These are phyloP conservation scores for Aproaerema taeniolella DNA, from an alignment of 2,888 invertebrate genomes.

Conservation along the genomic window DNA sequence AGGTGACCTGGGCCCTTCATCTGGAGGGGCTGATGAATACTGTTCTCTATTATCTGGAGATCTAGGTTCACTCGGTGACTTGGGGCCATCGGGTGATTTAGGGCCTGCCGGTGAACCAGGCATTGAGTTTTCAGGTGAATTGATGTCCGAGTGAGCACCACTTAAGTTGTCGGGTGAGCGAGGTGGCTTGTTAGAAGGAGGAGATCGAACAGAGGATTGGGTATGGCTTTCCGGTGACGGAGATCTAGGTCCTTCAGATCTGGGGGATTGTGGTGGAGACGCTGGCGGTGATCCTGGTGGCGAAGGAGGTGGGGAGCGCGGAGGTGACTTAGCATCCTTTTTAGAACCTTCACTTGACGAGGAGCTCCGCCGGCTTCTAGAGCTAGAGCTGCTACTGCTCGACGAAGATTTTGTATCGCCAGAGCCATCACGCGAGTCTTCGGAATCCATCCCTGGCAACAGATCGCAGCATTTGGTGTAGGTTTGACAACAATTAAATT, in stretches of 20 bases:
- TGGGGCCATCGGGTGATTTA: constrained; percentile 67
- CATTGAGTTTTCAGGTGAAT: constrained; percentile 66
- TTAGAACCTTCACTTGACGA: constrained; percentile 62
- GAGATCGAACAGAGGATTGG: constrained; percentile 30
- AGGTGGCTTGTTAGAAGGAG: constrained; percentile 32
- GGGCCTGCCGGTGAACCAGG: constrained; percentile 53
- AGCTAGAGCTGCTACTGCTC: constrained; percentile 69
- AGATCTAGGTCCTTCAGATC: constrained; percentile 33
- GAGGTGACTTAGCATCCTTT: constrained; percentile 53
- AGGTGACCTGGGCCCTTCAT: constrained; percentile 60
- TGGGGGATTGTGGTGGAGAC: constrained; percentile 20
- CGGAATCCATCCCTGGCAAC: constrained; percentile 78
- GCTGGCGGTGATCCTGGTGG: constrained; percentile 18
- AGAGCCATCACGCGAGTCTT: constrained; percentile 76
- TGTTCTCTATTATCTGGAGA: constrained; percentile 46
- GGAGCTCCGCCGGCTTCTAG: constrained; percentile 61
- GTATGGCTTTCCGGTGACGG: constrained; percentile 34
- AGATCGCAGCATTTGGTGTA: constrained; percentile 35
- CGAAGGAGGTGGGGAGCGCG: constrained; percentile 36
- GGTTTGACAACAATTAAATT: constrained; percentile 12
- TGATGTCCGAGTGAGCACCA: constrained; percentile 63
- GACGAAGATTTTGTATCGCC: constrained; percentile 61
- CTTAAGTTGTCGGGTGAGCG: constrained; percentile 59
- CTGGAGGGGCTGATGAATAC: constrained; percentile 41
- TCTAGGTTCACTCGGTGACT: constrained; percentile 57